Evolutionary conservation across 2,797 vertebrate species (phyloP), one percentile per base, ranked within the genome.

Genomic region (Adelosebastes latens): DNA sequence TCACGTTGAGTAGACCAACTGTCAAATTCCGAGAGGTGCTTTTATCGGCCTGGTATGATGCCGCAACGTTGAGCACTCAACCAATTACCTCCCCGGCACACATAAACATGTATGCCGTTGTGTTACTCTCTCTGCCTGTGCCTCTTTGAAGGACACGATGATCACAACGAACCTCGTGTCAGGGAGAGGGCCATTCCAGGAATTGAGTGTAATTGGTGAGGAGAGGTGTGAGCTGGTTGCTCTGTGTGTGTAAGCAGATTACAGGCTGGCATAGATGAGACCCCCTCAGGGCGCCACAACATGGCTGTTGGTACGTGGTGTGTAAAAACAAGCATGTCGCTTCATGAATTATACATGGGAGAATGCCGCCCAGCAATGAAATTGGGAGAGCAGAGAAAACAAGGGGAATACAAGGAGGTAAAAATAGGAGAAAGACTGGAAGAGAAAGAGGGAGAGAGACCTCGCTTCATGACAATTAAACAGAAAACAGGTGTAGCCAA

Each of bases 261-360:
- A 95, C 90, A 89, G 90, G 83, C 91, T 92, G 91, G 92, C 89
- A 90, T 79, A 80, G 88, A 81, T 39, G 80, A 91, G 90, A 91
- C 84, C 89, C 89, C 91, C 90, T 85, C 75, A 84, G 92, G 93
- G 91, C 46, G 29, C 75, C 84, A 74, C 86, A 89, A 93, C 88
- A 91, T 90, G 88, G 88, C 82, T 85, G 91, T 87, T 84, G 87
- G 82, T 93, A 91, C 90, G 89, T 84, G 92, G 91, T 85, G 88
- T 94, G 93, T 94, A 93, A 92, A 52, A 94, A 94, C 92, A 94
- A 95, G 93, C 88, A 75, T 93, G 94, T 89, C 81, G 72, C 83
- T 53, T 90, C 86, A 94, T 95, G 94, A 95, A 95, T 95, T 93
- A 95, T 88, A 92, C 94, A 95, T 93, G 83, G 88, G 78, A 83